Conservation (phyloP, 2,888 invertebrate genomes). For the Parapristionchus giblindavisi region DNA sequence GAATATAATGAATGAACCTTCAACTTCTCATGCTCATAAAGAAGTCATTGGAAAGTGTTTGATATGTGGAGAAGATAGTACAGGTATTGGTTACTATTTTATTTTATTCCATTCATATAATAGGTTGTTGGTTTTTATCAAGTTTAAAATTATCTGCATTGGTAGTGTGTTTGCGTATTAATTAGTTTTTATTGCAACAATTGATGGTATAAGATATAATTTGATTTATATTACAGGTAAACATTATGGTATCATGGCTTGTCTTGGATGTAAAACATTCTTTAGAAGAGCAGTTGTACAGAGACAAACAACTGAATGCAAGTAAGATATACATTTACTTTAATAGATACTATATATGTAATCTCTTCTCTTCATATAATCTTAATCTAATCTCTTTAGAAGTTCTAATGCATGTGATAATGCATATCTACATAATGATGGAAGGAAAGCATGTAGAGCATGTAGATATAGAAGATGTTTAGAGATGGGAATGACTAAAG, state of each 20-base stretch:
- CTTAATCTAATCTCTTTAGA: conserved; percentile 12
- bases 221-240: conserved; percentile 50
- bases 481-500: conserved; percentile 68
- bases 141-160: too few species aligned
- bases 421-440: conserved; percentile 30
- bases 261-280: conserved; percentile 70
- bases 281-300: conserved; percentile 69
- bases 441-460: conserved; percentile 65
- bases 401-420: neutral
- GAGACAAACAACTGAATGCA: conserved; percentile 65
- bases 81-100: too few species aligned
- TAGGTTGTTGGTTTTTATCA: too few species aligned
- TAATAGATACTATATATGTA: too few species aligned
- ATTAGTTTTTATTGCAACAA: too few species aligned
- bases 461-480: conserved; percentile 68
- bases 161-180: too few species aligned
- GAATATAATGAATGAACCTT: conserved; percentile 21
- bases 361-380: too few species aligned
- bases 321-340: conserved; percentile 59
- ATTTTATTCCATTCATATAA: neutral
- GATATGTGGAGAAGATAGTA: conserved; percentile 61
- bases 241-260: conserved; percentile 67
- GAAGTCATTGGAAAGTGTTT: conserved; percentile 57
- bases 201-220: too few species aligned
- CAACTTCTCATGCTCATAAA: conserved; percentile 35